Base-by-base conservation (phyloP, 2,888 invertebrate genomes). In the Habrosyne pyritoides region DNA sequence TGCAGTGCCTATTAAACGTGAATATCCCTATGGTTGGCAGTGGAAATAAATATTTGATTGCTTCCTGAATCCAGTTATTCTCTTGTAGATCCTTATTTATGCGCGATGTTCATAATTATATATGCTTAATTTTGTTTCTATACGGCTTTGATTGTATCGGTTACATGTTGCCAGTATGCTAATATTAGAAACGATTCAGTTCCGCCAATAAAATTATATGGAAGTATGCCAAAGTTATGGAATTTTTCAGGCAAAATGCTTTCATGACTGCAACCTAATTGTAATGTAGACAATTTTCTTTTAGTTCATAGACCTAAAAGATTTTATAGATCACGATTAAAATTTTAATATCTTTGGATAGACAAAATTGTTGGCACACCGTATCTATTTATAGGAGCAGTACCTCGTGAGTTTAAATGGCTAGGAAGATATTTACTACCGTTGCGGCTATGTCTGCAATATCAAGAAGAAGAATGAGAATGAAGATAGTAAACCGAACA, bases 181-280 rank as follows among this genome's bases (percentile, higher is more conserved):
- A 36, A 36, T 36, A 36, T 36, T 42, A 18, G 18, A 18, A 42
- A 42, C 42, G 8, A n/a, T 42, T 42, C 36, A 36, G 14, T 36
- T 36, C 36, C 42, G 42, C 65, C 65, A 67, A 66, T 57, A 59
- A 53, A 64, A 64, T 63, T 52, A 53, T 64, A 56, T 78, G 77
- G 73, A 69, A 52, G 56, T 22, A 53, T 61, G 79, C 78, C 78
- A 78, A 78, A 69, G 62, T 61, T 63, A 59, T 56, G 53, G 62
- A 66, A 64, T 61, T 53, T 55, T 65, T n/a, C 61, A 53, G 48
- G 59, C 72, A 63, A 66, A 71, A 71, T 69, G 62, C 54, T 61
- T 61, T 63, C 66, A 66, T 70, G 71, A 54, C 69, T 73, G 42
- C 42, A 42, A 36, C 36, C 7, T 36, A 36, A 36, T 36, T 36